phyloP scores from a whole-genome alignment of 2,888 invertebrate species.

The Abrostola triplasia region DNA sequence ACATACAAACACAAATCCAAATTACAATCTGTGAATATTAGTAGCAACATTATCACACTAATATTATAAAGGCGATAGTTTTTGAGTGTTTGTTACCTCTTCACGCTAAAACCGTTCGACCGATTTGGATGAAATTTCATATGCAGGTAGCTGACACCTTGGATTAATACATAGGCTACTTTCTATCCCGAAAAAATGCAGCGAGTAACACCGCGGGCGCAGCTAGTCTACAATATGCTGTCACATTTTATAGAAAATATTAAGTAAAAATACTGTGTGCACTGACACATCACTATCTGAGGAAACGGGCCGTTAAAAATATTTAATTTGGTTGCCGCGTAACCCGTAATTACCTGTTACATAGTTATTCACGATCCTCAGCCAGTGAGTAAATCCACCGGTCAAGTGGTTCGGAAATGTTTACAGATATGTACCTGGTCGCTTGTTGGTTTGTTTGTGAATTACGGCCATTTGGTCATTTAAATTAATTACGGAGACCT shows the following conservation, averaged over 20 bases:
- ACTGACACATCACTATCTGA: constrained; percentile 71
- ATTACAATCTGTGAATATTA: constrained; percentile 13
- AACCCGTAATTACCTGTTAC: constrained; percentile 78
- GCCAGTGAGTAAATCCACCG: constrained; percentile 69
- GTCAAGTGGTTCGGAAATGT: constrained; percentile 62
- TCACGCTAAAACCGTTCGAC: too few species aligned
- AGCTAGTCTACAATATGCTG: too few species aligned
- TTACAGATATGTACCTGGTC: constrained; percentile 51
- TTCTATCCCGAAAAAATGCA: too few species aligned
- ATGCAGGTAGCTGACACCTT: too few species aligned
- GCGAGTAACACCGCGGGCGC: too few species aligned
- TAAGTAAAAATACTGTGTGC: constrained; percentile 16
- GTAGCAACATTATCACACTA: too few species aligned
- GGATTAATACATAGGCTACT: too few species aligned
- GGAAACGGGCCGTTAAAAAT: constrained; percentile 78
- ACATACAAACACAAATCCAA: constrained; percentile 4
- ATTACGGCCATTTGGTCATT: constrained; percentile 43
- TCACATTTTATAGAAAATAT: constrained; percentile 34
- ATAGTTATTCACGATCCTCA: constrained; percentile 73
- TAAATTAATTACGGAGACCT: constrained; percentile 43
- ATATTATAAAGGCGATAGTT: too few species aligned
- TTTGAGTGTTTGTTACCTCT: too few species aligned
- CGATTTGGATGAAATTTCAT: too few species aligned
- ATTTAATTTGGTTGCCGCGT: constrained; percentile 80
- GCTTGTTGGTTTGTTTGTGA: constrained; percentile 50